Evolutionary conservation across 35 echinoderm and acorn worm genomes (phyloP), one percentile per base, ranked within the genome.

Genomic region (Apostichopus japonicus): DNA sequence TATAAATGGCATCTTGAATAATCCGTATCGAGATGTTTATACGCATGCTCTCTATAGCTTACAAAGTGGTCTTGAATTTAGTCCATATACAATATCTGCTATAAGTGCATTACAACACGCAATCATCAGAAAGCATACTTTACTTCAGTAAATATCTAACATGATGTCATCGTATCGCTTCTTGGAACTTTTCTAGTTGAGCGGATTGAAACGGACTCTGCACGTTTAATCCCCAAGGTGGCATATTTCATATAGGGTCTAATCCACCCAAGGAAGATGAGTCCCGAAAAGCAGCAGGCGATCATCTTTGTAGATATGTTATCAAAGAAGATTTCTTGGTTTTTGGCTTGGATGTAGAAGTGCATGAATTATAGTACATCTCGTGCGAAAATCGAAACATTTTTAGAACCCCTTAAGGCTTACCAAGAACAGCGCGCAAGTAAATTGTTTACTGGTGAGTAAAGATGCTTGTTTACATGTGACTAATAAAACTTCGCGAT

Each of bases 361-460:
- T 15, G n/a, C 67, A 72, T 72, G 67, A 72, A 72, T 72, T n/a
- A n/a, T n/a, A 72, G 67, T 72, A 72, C 67, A 72, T 72, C 13
- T 72, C 13, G 67, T 72, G 67, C 13, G 67, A 72, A 72, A 6
- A 72, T 72, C n/a, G 67, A 21, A 21, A 15, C 67, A 72, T 15
- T 72, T 72, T 13, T 15, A 21, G 13, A n/a, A 72, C 33, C 33
- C 33, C 33, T 33, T 33, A 33, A 33, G 27, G 33, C 33, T 4
- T 44, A 4, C 3, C 33, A 44, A 44, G 33, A 44, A 44, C 33
- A 44, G 33, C 33, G 67, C 67, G 67, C n/a, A 72, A 21, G 67
- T 15, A 72, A 72, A 15, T 72, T 72, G 67, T 72, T 72, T 72
- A 72, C 67, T 21, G n/a, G 13, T 72, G 67, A 72, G 67, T 72